A percentile compares a stretch with the other conserved stretches of the same genome.
phyloP scores from a whole-genome alignment of 2,888 invertebrate genomes.

The Troides helena region DNA sequence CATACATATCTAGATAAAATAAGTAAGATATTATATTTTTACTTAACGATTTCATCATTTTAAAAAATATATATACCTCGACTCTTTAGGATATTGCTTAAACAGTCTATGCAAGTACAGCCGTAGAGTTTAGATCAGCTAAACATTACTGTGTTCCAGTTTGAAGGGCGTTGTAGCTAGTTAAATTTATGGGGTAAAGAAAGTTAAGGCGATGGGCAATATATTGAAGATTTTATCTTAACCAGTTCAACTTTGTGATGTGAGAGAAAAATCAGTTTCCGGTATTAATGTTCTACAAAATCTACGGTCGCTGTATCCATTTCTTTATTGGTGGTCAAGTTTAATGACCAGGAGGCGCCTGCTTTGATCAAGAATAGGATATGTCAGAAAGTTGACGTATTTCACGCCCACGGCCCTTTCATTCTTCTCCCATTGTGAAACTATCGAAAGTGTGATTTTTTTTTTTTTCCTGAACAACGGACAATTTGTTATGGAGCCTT shows the following conservation, averaged over 20 bases:
- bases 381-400: slow-evolving; percentile 53
- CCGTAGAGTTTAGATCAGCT: no score
- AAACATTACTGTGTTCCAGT: no score
- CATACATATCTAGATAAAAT: no score
- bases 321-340: slow-evolving; percentile 33
- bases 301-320: slow-evolving; percentile 37
- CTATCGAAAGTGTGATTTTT: slow-evolving; percentile 35
- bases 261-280: not conserved
- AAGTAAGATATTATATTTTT: no score
- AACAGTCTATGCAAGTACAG: no score
- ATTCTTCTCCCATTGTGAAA: slow-evolving; percentile 33
- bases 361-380: slow-evolving; percentile 55
- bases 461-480: slow-evolving; percentile 2
- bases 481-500: slow-evolving; percentile 23
- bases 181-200: no score
- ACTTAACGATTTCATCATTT: no score
- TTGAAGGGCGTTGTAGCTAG: no score
- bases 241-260: no score
- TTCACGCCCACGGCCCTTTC: slow-evolving; percentile 53
- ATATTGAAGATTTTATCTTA: not conserved
- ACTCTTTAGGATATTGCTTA: no score
- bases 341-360: slow-evolving; percentile 63
- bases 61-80: no score
- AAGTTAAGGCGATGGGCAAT: not conserved
- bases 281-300: slow-evolving; percentile 32